A percentile compares a stretch with the other conserved stretches of the same genome.
phyloP scores from a whole-genome alignment of 2,888 invertebrate species.

The Epirrita christyi region DNA sequence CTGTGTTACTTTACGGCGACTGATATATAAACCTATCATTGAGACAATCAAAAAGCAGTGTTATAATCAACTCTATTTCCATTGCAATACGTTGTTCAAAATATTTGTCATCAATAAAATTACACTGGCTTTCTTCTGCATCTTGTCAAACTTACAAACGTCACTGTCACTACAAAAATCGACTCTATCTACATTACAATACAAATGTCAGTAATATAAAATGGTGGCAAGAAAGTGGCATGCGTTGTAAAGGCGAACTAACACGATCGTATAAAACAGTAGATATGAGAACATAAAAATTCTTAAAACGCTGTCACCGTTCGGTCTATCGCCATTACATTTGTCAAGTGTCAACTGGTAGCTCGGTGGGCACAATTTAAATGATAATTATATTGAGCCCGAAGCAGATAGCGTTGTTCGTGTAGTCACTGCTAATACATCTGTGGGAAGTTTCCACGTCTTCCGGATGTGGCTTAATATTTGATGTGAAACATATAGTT shows the following conservation, averaged over 20 bases:
- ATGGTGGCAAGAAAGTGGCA: slow-evolving; percentile 39
- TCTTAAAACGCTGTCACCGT: slow-evolving; percentile 75
- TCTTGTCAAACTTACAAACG: slow-evolving; percentile 36
- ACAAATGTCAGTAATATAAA: slow-evolving; percentile 17
- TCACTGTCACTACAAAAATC: slow-evolving; percentile 25
- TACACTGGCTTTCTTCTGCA: slow-evolving; percentile 54
- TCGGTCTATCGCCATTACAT: slow-evolving; percentile 79
- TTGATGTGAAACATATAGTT: too few species aligned
- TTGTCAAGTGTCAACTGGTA: slow-evolving; percentile 81
- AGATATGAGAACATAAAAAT: slow-evolving; percentile 83
- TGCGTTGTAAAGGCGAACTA: slow-evolving; percentile 67
- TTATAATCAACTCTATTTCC: slow-evolving; percentile 44
- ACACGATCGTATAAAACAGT: slow-evolving; percentile 78
- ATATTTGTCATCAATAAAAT: slow-evolving; percentile 47
- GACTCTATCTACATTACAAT: slow-evolving; percentile 31
- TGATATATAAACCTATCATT: slow-evolving; percentile 33
- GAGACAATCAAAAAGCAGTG: slow-evolving; percentile 11
- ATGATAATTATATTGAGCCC: slow-evolving; percentile 80
- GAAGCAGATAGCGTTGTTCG: slow-evolving; percentile 29
- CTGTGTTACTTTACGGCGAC: slow-evolving; percentile 53
- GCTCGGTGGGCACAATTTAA: slow-evolving; percentile 79
- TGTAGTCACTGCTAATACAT: slow-evolving; percentile 10
- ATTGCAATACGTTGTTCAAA: slow-evolving; percentile 40
- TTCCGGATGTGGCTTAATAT: background rate
- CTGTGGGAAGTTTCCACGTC: slow-evolving; percentile 5